Base-by-base conservation (phyloP, 2,113 vertebrate genomes). In the Pseudorhombus dupliciocellatus region DNA sequence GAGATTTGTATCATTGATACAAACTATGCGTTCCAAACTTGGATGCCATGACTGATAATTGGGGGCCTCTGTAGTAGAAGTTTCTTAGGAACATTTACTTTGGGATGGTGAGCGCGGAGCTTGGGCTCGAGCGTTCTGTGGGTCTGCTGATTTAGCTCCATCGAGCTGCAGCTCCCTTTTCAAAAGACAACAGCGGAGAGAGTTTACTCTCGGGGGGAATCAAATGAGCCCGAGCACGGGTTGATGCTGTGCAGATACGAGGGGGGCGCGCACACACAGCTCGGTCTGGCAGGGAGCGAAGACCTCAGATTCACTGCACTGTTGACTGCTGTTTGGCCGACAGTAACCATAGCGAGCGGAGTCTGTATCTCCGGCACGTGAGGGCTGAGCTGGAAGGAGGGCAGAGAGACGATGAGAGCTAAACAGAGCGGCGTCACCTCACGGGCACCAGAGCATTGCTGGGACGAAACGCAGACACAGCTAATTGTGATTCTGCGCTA, bases 271-370 rank as follows among this genome's bases (percentile, higher is more conserved):
- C 77, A 40, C 61, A 51, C 79, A 56, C 50, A 79, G 76, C 66
- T 66, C 70, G 84, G 48, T 81, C 73, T 73, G 70, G 74, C 73
- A 68, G 76, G 25, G 68, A 14, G 14, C 10, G 25, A 54, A 75
- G 26, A 52, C 31, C 34, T 55, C 51, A 31, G 66, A 40, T 34
- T 60, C 30, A 5, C 51, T 44, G 64, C 69, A 31, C 66, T 90
- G 88, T 90, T 92, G 86, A 89, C 76, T 81, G 64, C 48, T 92
- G 88, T 92, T 93, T 89, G 86, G 75, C 76, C 64, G 72, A 54
- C 73, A 57, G 88, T 92, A 82, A 73, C 91, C 86, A 91, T 92
- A 56, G 86, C n/a, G 70, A 89, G 80, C 15, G 51, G 24, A 64
- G 59, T 76, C 62, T 72, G 78, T 84, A 75, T 87, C 81, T 81